Evolutionary conservation across 2,888 invertebrate genomes (phyloP).

Genomic region (Digitonthophagus gazella): DNA sequence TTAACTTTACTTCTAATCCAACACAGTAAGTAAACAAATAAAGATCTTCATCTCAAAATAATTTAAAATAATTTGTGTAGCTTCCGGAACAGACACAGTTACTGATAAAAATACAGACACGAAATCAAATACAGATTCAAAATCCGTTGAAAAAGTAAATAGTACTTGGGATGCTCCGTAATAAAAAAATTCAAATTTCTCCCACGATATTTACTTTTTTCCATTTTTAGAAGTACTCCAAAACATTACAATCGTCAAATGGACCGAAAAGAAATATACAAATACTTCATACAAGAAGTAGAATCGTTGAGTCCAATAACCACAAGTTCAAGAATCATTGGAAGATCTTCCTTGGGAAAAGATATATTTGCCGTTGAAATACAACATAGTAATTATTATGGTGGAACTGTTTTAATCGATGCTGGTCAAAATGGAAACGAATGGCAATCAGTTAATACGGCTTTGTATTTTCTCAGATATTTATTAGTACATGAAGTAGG

Average conservation of each 20-base stretch:
- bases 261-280: not conserved
- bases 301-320: not conserved
- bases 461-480: conserved; percentile 1
- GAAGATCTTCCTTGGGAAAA: not conserved
- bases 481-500: conserved; percentile 14
- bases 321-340: no score
- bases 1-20: no score
- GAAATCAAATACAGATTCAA: no score
- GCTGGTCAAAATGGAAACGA: conserved; percentile 25
- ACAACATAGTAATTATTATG: conserved; percentile 2
- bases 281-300: not conserved
- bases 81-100: no score
- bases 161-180: no score
- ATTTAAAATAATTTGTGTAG: no score
- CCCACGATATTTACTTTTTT: not conserved
- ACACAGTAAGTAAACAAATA: no score
- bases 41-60: no score
- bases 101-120: no score
- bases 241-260: not conserved
- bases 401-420: conserved; percentile 21
- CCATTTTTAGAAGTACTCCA: not conserved
- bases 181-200: no score
- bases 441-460: conserved; percentile 21
- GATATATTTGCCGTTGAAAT: conserved; percentile 18
- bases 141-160: no score